phyloP scores from a whole-genome alignment of 2,113 vertebrate species.

The Stictonetta naevosa region DNA sequence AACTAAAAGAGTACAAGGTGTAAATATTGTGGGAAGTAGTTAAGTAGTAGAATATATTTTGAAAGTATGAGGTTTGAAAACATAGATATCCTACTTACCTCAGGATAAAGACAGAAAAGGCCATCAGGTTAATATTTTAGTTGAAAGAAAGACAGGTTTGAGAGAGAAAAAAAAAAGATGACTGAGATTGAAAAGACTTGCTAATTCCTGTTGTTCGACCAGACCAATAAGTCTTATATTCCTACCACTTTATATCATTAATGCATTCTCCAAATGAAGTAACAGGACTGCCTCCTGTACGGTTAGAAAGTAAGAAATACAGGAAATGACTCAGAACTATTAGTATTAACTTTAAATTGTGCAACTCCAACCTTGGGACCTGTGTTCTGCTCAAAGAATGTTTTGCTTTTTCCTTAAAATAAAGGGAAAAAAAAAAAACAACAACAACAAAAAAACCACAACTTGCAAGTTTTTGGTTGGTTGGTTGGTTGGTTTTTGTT shows the following conservation, averaged over 20 bases:
- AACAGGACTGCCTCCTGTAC: background rate
- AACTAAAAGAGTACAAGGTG: background rate
- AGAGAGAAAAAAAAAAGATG: background rate
- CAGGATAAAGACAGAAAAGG: background rate
- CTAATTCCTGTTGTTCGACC: background rate
- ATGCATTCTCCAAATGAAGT: background rate
- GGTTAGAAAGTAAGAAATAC: background rate
- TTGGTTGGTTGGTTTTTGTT: too few species aligned
- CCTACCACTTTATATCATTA: background rate
- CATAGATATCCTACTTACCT: background rate
- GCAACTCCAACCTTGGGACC: background rate
- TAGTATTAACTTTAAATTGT: background rate
- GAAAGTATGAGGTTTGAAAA: background rate
- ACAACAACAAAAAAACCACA: background rate
- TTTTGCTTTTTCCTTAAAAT: background rate
- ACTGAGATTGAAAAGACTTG: background rate
- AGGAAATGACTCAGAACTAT: background rate
- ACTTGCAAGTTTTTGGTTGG: background rate
- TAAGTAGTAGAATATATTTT: background rate
- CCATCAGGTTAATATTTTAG: background rate
- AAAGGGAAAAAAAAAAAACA: too few species aligned
- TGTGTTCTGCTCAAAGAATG: background rate
- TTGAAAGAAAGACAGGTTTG: background rate
- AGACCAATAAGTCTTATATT: background rate
- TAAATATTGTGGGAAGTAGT: background rate